Base-by-base conservation (phyloP, 30 jellyfish, hydroid and myxozoan genomes). In the Aurelia coerulea region DNA sequence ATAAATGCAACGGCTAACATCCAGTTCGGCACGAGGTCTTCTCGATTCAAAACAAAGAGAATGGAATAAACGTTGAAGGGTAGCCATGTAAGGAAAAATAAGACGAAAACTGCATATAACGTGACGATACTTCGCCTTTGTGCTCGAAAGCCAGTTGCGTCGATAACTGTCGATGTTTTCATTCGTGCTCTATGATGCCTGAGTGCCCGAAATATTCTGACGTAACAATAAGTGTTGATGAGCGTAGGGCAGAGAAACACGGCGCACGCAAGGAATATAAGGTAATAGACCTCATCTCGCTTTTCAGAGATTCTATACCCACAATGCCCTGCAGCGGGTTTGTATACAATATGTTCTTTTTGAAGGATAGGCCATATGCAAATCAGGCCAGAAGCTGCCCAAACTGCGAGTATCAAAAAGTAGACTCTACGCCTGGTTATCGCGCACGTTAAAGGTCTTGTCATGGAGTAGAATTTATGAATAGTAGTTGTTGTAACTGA, bases 11-110 rank as follows among this genome's bases (percentile, higher is more conserved):
- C 80, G 32, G 87, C 85, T 19, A 91, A 76, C 34, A 79, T 41
- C 86, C 88, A 80, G 49, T 66, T 80, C 8, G 93, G 85, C 13
- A 72, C 42, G 53, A 66, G 72, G 31, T 83, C 87, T 51, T 67
- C 90, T 3, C 76, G 74, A 54, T 77, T 76, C 10, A 84, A 34
- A 42, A 85, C 70, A 84, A 74, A 91, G 37, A 90, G 52, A 2
- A 91, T 14, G 18, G 97, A 78, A 72, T 84, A 91, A 18, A 91
- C 39, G 56, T 69, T 80, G 73, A 91, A 78, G 15, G 97, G 97
- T 19, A 92, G 64, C 97, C 97, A 91, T 14, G 96, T 85, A 53
- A 85, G 34, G 86, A 91, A 49, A 42, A 81, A 91, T 0, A 81
- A 74, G 52, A 79, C 59, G 67, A 91, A 83, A 7, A 88, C 88